Percentiles rank a stretch among this genome's conserved stretches.
These are phyloP conservation scores for Spondyliosoma cantharus DNA, from an alignment of 2,797 vertebrate species.

Conservation along the genomic window DNA sequence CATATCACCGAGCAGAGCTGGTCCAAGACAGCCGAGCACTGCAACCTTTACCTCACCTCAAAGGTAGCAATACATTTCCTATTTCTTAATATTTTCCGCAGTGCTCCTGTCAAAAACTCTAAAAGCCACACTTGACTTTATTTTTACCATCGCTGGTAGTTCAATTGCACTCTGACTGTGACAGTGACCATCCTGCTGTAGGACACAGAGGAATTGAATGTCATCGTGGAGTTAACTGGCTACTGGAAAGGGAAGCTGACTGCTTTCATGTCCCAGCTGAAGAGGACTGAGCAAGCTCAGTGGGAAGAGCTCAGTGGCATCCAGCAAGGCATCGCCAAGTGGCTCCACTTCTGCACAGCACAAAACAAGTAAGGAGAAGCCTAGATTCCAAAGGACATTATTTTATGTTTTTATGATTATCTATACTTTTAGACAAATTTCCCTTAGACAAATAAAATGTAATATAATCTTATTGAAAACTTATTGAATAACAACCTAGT, in stretches of 20 bases:
- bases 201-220: slow-evolving; percentile 84
- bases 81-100: neutral
- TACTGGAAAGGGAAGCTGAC: slow-evolving; percentile 80
- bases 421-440: neutral
- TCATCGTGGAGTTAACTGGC: slow-evolving; percentile 77
- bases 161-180: slow-evolving; percentile 26
- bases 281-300: slow-evolving; percentile 75
- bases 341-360: slow-evolving; percentile 75
- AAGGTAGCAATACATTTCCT: slow-evolving; percentile 79
- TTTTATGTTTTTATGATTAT: neutral
- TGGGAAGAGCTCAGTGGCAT: slow-evolving; percentile 71
- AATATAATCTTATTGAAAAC: neutral
- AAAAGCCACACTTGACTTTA: neutral
- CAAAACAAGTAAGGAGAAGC: slow-evolving; percentile 74
- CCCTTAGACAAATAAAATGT: neutral
- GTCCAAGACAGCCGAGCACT: slow-evolving; percentile 84
- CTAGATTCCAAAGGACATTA: neutral
- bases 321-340: slow-evolving; percentile 74
- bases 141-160: neutral
- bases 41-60: slow-evolving; percentile 78
- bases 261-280: slow-evolving; percentile 74
- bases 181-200: slow-evolving; percentile 63
- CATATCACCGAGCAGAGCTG: slow-evolving; percentile 85
- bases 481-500: neutral
- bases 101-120: slow-evolving; percentile 1